Percentiles rank a stretch among this genome's conserved stretches.
Evolutionary conservation across 2,888 invertebrate genomes (phyloP).

Genomic region (Amphipyra berbera): DNA sequence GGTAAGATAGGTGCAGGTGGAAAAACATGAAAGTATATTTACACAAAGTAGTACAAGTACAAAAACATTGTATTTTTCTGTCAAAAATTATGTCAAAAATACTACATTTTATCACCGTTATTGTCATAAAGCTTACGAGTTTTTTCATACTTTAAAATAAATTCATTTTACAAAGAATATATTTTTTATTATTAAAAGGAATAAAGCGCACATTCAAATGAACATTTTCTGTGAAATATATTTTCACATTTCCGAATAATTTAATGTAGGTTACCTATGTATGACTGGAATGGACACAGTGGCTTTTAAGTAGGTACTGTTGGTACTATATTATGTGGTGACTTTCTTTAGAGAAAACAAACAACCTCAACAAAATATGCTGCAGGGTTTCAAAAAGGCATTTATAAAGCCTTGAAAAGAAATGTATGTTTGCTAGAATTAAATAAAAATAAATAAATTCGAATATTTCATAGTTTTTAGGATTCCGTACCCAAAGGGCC

Average conservation of each 20-base stretch:
- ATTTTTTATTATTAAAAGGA: slow-evolving; percentile 44
- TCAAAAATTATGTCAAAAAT: too few species aligned
- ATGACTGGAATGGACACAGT: neutral
- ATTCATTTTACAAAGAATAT: slow-evolving; percentile 31
- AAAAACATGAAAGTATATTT: too few species aligned
- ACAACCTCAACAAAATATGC: too few species aligned
- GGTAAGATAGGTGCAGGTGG: too few species aligned
- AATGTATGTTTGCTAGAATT: too few species aligned
- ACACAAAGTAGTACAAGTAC: neutral
- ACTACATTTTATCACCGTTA: too few species aligned
- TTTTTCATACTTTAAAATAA: slow-evolving; percentile 2
- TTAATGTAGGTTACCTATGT: slow-evolving; percentile 3
- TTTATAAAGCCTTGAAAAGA: too few species aligned
- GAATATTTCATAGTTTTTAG: too few species aligned
- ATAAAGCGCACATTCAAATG: slow-evolving; percentile 13
- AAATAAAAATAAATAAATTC: too few species aligned
- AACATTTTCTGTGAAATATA: slow-evolving; percentile 16
- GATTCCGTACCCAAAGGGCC: too few species aligned
- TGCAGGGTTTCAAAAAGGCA: too few species aligned
- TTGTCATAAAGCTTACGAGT: slow-evolving; percentile 11
- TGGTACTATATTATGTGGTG: neutral
- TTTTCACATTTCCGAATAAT: slow-evolving; percentile 11
- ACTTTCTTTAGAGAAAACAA: too few species aligned
- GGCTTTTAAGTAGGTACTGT: slow-evolving; percentile 5
- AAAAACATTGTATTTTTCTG: neutral